Evolutionary conservation across 2,888 invertebrate genomes (phyloP).

Genomic region (Aspidiotus rigidus): DNA sequence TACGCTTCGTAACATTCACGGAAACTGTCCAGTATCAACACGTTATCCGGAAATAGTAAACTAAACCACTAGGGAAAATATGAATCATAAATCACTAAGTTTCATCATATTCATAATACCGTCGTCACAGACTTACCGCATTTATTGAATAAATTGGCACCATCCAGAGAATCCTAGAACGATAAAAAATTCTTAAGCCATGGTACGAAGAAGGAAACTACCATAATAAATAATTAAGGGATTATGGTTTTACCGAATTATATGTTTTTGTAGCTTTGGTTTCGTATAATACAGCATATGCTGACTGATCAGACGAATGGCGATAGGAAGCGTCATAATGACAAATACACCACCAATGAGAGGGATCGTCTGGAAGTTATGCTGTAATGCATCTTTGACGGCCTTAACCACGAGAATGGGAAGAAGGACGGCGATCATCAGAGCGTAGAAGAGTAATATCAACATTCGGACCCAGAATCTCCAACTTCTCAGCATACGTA

Average conservation of each 20-base stretch:
- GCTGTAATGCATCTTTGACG: slow-evolving; percentile 65
- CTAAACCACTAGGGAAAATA: slow-evolving; percentile 63
- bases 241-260: slow-evolving; percentile 60
- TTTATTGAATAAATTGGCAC: slow-evolving; percentile 92
- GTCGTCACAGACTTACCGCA: slow-evolving; percentile 57
- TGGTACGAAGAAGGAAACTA: slow-evolving; percentile 7
- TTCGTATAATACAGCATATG: slow-evolving; percentile 89
- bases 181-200: slow-evolving; percentile 33
- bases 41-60: slow-evolving; percentile 71
- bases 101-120: too few species aligned
- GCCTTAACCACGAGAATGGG: slow-evolving; percentile 75
- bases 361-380: slow-evolving; percentile 64
- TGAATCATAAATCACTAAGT: neutral
- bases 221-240: slow-evolving; percentile 1
- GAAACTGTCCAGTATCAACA: slow-evolving; percentile 85
- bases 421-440: slow-evolving; percentile 72
- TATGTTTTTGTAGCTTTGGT: slow-evolving; percentile 83
- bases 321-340: slow-evolving; percentile 78
- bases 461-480: slow-evolving; percentile 73
- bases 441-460: slow-evolving; percentile 65
- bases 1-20: slow-evolving; percentile 96
- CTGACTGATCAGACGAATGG: slow-evolving; percentile 89
- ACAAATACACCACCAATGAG: slow-evolving; percentile 87
- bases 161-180: slow-evolving; percentile 86
- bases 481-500: slow-evolving; percentile 46